A percentile compares a stretch with the other conserved stretches of the same genome.
phyloP scores from a whole-genome alignment of 2,113 vertebrate genomes.

The Phrynocephalus versicolor region DNA sequence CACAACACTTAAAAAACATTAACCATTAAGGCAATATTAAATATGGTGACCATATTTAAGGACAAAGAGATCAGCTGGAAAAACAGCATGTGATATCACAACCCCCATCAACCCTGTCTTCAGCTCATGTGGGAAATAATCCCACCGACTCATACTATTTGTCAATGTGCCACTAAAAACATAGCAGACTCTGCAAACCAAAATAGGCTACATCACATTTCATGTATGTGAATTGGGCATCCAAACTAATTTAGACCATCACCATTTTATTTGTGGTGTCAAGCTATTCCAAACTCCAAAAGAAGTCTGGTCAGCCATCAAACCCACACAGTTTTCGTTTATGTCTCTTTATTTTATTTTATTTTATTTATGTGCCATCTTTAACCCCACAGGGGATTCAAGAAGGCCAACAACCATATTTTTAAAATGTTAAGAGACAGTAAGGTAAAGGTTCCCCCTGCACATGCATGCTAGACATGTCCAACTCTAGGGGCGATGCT shows the following conservation, averaged over 20 bases:
- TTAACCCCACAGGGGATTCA: too few relatives aligned
- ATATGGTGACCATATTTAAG: neutral
- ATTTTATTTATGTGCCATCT: too few relatives aligned
- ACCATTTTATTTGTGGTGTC: too few relatives aligned
- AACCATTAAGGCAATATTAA: neutral
- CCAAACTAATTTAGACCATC: neutral
- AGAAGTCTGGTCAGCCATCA: neutral
- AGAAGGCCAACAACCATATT: too few relatives aligned
- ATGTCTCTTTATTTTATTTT: neutral
- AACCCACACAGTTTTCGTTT: neutral
- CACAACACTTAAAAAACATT: neutral
- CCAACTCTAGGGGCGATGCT: too few relatives aligned
- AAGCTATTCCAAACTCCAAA: neutral
- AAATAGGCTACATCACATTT: neutral
- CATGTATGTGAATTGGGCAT: neutral
- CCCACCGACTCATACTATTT: neutral
- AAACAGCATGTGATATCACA: neutral
- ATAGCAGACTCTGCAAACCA: neutral
- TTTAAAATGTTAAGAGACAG: too few relatives aligned
- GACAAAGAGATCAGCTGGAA: neutral
- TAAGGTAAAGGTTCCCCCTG: too few relatives aligned
- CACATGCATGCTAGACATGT: too few relatives aligned
- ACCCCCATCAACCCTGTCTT: neutral
- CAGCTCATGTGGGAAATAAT: neutral
- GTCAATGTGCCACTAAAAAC: neutral